These are phyloP conservation scores for Sepioteuthis lessoniana DNA, from an alignment of 2,888 invertebrate species.

Conservation along the genomic window DNA sequence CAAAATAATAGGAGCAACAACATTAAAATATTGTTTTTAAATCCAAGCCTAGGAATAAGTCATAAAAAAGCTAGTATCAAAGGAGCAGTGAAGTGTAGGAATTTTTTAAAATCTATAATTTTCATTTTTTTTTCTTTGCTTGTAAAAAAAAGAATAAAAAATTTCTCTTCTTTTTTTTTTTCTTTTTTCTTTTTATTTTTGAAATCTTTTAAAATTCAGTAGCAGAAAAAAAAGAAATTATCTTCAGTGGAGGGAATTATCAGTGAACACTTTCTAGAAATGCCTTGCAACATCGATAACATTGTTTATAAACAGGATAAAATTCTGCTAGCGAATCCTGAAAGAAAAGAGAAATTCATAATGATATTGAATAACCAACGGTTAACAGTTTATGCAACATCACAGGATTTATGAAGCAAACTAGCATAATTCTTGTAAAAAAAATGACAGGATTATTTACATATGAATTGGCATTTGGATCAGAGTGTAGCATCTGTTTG, in stretches of 20 bases:
- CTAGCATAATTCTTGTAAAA: too few species aligned
- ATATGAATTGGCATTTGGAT: too few species aligned
- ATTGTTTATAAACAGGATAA: conserved; percentile 85
- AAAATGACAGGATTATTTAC: too few species aligned
- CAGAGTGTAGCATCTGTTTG: too few species aligned
- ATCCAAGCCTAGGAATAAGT: neutral
- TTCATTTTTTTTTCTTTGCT: neutral
- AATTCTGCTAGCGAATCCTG: conserved; percentile 83
- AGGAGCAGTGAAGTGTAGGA: neutral
- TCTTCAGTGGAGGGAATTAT: neutral
- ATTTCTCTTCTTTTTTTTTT: too few species aligned
- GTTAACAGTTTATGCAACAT: too few species aligned
- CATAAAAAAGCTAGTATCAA: neutral
- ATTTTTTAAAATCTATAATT: neutral
- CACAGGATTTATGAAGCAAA: too few species aligned
- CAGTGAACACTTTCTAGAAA: conserved; percentile 77
- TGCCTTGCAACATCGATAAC: conserved; percentile 81
- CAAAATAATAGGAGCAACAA: too few species aligned
- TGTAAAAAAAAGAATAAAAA: neutral
- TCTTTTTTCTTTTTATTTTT: neutral
- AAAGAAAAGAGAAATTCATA: conserved; percentile 58
- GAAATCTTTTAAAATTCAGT: neutral
- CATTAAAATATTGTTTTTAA: too few species aligned
- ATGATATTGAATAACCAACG: too few species aligned
- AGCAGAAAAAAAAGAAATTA: neutral